A percentile compares a stretch with the other conserved stretches of the same genome.
These are phyloP conservation scores for Malurus cyaneus DNA, from an alignment of 2,113 vertebrate genomes.

Conservation along the genomic window DNA sequence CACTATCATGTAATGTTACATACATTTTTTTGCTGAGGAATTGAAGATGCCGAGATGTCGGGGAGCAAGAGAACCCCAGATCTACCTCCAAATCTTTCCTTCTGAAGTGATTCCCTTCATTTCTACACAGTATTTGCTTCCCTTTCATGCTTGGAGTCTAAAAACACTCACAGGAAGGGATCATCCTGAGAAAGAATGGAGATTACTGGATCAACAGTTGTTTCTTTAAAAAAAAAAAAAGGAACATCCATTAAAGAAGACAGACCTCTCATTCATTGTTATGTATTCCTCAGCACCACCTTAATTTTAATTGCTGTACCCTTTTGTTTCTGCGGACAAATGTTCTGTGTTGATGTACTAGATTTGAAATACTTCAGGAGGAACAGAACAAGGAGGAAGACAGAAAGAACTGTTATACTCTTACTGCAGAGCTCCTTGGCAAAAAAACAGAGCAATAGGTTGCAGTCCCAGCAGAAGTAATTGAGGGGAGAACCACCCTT, in stretches of 20 bases:
- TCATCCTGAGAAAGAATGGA: neutral
- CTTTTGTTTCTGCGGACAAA: neutral
- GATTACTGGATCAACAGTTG: neutral
- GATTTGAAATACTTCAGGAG: neutral
- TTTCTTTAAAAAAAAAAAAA: neutral
- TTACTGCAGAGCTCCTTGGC: neutral
- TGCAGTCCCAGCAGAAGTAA: neutral
- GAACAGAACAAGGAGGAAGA: neutral
- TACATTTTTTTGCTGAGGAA: neutral
- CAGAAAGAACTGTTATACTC: neutral
- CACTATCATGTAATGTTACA: neutral
- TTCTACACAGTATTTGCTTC: neutral
- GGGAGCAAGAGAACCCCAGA: neutral
- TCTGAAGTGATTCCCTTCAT: neutral
- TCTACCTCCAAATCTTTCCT: neutral
- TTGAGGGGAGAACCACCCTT: neutral
- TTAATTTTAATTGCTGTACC: neutral
- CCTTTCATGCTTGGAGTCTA: neutral
- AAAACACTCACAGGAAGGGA: neutral
- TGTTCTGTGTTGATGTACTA: neutral
- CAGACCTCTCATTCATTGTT: neutral
- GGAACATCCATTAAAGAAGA: neutral
- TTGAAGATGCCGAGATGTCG: neutral
- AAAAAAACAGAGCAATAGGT: neutral
- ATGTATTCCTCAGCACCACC: neutral